Evolutionary conservation across 2,113 vertebrate genomes (phyloP).

Genomic region (Neodontobutis hainanensis): DNA sequence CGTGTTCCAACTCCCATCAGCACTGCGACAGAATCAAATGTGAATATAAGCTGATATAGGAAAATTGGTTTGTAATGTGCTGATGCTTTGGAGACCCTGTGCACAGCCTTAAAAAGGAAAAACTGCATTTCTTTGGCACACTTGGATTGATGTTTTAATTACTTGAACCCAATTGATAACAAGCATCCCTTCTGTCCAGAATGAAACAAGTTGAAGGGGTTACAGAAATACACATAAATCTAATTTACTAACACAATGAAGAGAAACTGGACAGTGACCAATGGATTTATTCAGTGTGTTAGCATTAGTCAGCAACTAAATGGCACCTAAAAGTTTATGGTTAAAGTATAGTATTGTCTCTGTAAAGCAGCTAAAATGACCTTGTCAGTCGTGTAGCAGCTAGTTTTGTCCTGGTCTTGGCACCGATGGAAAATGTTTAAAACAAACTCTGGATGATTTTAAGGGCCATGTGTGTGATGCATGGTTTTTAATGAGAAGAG

Average conservation of each 20-base stretch:
- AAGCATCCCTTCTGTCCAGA: constrained; percentile 55
- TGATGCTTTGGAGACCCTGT: constrained; percentile 88
- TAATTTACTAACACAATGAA: constrained; percentile 29
- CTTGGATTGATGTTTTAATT: constrained; percentile 81
- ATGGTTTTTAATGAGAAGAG: constrained; percentile 69
- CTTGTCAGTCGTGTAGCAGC: constrained; percentile 59
- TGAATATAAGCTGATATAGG: constrained; percentile 97
- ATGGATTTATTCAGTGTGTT: constrained; percentile 41
- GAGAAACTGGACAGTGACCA: constrained; percentile 37
- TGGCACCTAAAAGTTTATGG: constrained; percentile 35
- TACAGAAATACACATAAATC: constrained; percentile 41
- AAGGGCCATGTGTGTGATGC: constrained; percentile 60
- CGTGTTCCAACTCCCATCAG: constrained; percentile 96
- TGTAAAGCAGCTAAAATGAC: constrained; percentile 10
- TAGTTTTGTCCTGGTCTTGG: constrained; percentile 51
- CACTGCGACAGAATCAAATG: constrained; percentile 93
- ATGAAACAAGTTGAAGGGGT: constrained; percentile 72
- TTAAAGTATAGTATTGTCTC: constrained; percentile 34
- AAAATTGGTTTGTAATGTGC: constrained; percentile 98
- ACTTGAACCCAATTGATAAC: constrained; percentile 76
- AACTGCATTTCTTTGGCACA: constrained; percentile 76
- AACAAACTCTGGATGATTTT: constrained; percentile 57
- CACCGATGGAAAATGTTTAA: constrained; percentile 58
- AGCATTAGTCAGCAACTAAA: constrained; percentile 34
- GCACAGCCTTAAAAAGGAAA: constrained; percentile 59